These are phyloP conservation scores for Datnioides undecimradiatus DNA, from an alignment of 2,113 vertebrate genomes.

Conservation along the genomic window DNA sequence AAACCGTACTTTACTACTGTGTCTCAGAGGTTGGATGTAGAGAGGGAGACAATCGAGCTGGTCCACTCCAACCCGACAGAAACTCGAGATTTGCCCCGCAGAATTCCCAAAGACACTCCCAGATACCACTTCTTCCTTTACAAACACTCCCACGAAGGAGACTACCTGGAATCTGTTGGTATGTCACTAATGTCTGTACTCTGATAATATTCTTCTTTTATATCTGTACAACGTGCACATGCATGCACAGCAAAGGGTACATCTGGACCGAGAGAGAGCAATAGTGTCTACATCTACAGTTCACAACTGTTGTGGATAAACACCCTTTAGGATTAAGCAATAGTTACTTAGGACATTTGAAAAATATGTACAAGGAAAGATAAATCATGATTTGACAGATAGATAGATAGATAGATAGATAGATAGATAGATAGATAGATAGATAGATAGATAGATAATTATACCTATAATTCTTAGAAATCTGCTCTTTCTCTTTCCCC, in stretches of 20 bases:
- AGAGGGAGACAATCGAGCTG: conserved; percentile 94
- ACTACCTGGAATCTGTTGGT: conserved; percentile 95
- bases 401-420: too few relatives aligned
- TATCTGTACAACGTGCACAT: neutral
- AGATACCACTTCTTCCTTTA: conserved; percentile 99
- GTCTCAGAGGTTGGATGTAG: conserved; percentile 91
- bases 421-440: too few relatives aligned
- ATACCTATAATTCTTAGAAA: neutral
- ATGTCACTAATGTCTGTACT: conserved; percentile 59
- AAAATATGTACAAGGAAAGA: neutral
- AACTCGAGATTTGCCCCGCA: conserved; percentile 87
- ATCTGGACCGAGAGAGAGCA: neutral
- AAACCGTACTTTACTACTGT: neutral
- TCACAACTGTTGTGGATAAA: neutral
- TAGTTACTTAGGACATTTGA: neutral
- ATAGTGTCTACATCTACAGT: neutral
- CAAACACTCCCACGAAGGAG: conserved; percentile 95
- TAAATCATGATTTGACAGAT: too few relatives aligned
- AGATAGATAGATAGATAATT: too few relatives aligned
- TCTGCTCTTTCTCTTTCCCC: neutral
- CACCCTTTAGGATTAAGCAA: neutral
- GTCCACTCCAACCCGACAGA: conserved; percentile 93
- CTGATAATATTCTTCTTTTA: neutral
- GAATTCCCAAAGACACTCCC: conserved; percentile 93
- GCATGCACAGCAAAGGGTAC: neutral